A percentile compares a stretch with the other conserved stretches of the same genome.
Conservation (phyloP, 1,140 invertebrate species). For the Drosophila lowei region DNA sequence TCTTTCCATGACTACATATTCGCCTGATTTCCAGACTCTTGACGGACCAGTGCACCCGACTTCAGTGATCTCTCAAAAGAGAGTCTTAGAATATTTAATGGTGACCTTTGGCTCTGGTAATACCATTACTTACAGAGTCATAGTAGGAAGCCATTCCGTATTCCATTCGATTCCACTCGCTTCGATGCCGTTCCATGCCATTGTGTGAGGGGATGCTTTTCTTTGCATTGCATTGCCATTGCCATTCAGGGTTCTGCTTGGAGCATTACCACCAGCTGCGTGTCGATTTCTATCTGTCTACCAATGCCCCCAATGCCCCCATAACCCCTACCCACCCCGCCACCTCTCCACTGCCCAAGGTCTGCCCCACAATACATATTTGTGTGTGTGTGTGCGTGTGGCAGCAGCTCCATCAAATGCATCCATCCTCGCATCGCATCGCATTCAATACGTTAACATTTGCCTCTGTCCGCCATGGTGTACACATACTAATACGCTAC, state of each 20-base stretch:
- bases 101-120: too few species aligned
- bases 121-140: too few species aligned
- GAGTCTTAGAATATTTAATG: too few species aligned
- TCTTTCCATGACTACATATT: too few species aligned
- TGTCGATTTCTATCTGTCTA: slow-evolving; percentile 46
- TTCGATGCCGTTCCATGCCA: slow-evolving; percentile 25
- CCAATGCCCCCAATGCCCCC: slow-evolving; percentile 1
- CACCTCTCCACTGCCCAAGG: background rate
- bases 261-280: slow-evolving; percentile 54
- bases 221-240: slow-evolving; percentile 12
- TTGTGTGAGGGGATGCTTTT: slow-evolving; percentile 15
- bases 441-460: slow-evolving; percentile 62
- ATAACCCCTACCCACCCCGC: background rate
- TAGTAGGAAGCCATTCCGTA: too few species aligned
- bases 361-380: slow-evolving; percentile 2
- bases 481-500: slow-evolving; percentile 7
- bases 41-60: too few species aligned
- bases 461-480: slow-evolving; percentile 8
- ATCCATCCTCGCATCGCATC: slow-evolving; percentile 25
- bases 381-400: slow-evolving; percentile 17
- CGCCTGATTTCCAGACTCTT: too few species aligned
- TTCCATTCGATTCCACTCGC: slow-evolving; percentile 9
- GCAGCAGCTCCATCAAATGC: slow-evolving; percentile 53
- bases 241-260: slow-evolving; percentile 46
- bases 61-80: too few species aligned